Conservation (phyloP, 2,888 invertebrate genomes). For the Schizaphis graminum region DNA sequence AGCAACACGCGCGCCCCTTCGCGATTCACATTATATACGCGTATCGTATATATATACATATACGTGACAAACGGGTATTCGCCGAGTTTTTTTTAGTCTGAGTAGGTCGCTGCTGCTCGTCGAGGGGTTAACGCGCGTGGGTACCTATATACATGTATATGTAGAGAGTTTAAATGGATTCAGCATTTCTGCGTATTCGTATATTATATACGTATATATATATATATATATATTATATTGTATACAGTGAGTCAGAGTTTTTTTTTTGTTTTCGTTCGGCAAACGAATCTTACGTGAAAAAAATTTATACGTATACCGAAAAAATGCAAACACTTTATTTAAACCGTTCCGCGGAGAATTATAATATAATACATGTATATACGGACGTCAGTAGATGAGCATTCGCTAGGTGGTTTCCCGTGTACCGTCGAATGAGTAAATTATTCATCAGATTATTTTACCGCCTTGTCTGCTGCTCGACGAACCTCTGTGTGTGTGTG, state of each 20-base stretch:
- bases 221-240: too few relatives aligned
- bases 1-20: neutral
- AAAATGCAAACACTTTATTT: conserved; percentile 29
- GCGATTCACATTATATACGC: neutral
- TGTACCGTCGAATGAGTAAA: neutral
- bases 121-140: neutral
- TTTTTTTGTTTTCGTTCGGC: neutral
- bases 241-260: neutral
- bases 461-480: neutral
- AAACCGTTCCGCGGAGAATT: conserved; percentile 19
- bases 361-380: neutral
- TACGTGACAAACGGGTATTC: neutral
- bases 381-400: neutral
- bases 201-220: neutral
- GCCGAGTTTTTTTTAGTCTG: neutral
- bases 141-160: neutral
- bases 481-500: neutral
- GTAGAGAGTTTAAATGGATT: conserved; percentile 11
- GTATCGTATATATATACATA: neutral
- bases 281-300: neutral
- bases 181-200: neutral
- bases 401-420: neutral
- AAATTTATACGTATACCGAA: neutral
- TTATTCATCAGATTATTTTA: conserved; percentile 45
- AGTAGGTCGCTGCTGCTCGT: neutral